phyloP scores from a whole-genome alignment of 2,113 vertebrate genomes.

The Tupaia tana region DNA sequence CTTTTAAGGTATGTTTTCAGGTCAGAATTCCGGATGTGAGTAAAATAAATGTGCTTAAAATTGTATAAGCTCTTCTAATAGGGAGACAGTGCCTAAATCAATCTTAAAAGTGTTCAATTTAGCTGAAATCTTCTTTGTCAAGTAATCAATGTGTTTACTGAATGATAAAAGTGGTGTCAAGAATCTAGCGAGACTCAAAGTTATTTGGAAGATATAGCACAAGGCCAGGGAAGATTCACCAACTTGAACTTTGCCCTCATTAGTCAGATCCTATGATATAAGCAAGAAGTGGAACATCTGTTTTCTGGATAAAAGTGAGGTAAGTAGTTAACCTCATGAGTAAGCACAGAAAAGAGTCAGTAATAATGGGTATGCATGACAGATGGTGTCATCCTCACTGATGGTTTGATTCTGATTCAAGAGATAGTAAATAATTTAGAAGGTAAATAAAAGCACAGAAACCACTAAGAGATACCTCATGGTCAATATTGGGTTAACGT shows the following conservation, averaged over 20 bases:
- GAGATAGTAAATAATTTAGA: background rate
- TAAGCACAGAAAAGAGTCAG: constrained; percentile 3
- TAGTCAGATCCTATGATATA: constrained; percentile 50
- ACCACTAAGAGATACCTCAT: background rate
- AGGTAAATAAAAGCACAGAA: constrained; percentile 19
- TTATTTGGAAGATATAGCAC: constrained; percentile 55
- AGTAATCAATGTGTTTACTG: constrained; percentile 74
- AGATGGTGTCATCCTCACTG: background rate
- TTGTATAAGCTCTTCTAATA: constrained; percentile 66
- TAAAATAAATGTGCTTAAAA: constrained; percentile 70
- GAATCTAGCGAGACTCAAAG: constrained; percentile 40
- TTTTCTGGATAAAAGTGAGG: constrained; percentile 38
- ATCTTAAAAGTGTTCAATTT: constrained; percentile 66
- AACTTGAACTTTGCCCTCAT: constrained; percentile 66
- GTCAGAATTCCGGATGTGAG: background rate
- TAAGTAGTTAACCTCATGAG: constrained; percentile 51
- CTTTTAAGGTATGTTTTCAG: constrained; percentile 54
- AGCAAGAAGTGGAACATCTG: constrained; percentile 45
- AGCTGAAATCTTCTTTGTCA: constrained; percentile 72
- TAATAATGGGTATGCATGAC: background rate
- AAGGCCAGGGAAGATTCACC: constrained; percentile 43
- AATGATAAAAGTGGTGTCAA: constrained; percentile 72
- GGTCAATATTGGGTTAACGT: background rate
- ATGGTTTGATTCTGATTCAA: constrained; percentile 42
- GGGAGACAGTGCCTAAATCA: constrained; percentile 62